A percentile compares a stretch with the other conserved stretches of the same genome.
Evolutionary conservation across 2,113 vertebrate genomes (phyloP).

Genomic region (Beaufortia kweichowensis): DNA sequence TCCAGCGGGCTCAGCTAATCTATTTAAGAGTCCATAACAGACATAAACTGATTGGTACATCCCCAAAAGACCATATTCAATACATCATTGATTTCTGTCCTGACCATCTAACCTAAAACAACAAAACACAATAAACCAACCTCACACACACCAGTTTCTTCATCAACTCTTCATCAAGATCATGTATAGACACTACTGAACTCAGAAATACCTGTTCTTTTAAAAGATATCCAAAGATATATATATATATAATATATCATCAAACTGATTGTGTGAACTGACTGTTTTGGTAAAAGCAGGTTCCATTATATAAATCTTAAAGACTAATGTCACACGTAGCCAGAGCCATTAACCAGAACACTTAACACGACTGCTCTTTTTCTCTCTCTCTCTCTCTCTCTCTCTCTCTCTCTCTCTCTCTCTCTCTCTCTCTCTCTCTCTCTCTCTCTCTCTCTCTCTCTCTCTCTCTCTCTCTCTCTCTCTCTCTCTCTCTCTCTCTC

Average conservation of each 20-base stretch:
- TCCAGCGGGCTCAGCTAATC: neutral
- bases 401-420: too few relatives aligned
- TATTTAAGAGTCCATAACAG: neutral
- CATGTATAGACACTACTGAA: neutral
- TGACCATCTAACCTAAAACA: neutral
- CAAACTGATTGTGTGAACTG: neutral
- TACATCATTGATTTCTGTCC: neutral
- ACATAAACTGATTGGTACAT: neutral
- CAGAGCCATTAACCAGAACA: conserved; percentile 46
- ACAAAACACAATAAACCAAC: neutral
- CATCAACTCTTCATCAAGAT: too few relatives aligned
- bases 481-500: too few relatives aligned
- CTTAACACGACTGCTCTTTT: conserved; percentile 26
- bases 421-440: too few relatives aligned
- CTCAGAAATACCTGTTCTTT: neutral
- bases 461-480: too few relatives aligned
- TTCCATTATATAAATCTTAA: conserved; percentile 21
- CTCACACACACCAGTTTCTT: neutral
- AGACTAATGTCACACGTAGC: conserved; percentile 34
- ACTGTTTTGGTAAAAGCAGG: neutral
- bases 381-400: too few relatives aligned
- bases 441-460: too few relatives aligned
- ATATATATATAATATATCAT: too few relatives aligned
- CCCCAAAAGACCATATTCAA: conserved; percentile 7
- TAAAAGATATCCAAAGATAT: too few relatives aligned